A percentile compares a stretch with the other conserved stretches of the same genome.
Evolutionary conservation across 2,888 invertebrate genomes (phyloP).

Genomic region (Acleris sparsana): DNA sequence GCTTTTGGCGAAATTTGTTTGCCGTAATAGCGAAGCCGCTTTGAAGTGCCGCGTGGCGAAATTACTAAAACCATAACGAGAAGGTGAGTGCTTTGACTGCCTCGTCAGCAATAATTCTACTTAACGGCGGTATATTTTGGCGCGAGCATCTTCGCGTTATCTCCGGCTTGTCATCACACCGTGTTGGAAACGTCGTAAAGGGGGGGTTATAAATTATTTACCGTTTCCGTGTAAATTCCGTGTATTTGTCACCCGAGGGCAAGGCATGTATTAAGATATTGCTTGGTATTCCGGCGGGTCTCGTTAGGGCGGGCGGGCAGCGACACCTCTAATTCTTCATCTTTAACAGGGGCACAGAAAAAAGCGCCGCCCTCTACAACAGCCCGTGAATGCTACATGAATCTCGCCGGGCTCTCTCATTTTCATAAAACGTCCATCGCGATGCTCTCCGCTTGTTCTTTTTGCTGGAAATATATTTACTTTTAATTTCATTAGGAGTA

Average conservation of each 20-base stretch:
- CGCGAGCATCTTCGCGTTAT: constrained; percentile 57
- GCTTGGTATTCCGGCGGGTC: constrained; percentile 78
- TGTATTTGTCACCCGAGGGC: constrained; percentile 78
- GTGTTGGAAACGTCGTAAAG: constrained; percentile 64
- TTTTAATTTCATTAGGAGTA: constrained; percentile 73
- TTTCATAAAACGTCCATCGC: constrained; percentile 61
- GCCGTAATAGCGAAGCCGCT: constrained; percentile 54
- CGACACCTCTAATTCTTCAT: constrained; percentile 76
- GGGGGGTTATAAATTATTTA: constrained; percentile 79
- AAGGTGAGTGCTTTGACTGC: constrained; percentile 48
- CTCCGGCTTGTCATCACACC: constrained; percentile 65
- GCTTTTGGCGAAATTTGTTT: constrained; percentile 53
- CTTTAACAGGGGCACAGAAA: constrained; percentile 58
- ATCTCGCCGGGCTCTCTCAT: constrained; percentile 56
- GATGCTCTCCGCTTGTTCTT: constrained; percentile 47
- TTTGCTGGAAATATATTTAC: constrained; percentile 51
- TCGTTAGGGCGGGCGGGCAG: constrained; percentile 72
- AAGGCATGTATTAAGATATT: constrained; percentile 80
- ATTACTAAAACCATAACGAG: constrained; percentile 54
- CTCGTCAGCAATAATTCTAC: constrained; percentile 67
- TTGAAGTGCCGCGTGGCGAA: constrained; percentile 60
- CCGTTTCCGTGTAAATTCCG: constrained; percentile 72
- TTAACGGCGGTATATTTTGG: constrained; percentile 55
- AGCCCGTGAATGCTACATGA: constrained; percentile 54
- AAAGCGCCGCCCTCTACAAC: constrained; percentile 48